Base-by-base conservation (phyloP, 2,888 invertebrate species). In the Chalcosyrphus nemorum region DNA sequence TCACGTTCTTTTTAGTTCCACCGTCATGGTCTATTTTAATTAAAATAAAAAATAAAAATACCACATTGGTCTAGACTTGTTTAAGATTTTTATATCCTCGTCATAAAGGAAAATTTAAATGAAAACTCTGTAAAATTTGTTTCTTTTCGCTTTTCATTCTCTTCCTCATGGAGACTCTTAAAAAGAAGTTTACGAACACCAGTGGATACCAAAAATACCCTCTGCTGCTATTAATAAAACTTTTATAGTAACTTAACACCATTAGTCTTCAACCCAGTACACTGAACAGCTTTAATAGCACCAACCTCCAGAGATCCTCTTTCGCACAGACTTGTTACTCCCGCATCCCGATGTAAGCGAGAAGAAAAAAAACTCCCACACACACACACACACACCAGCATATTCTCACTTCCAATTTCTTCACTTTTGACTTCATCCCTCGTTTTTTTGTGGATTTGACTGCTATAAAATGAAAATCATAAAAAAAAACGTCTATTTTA, bases 201-300 rank as follows among this genome's bases (percentile, higher is more conserved):
- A 19, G 57, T 41, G 75, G 47, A 56, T 47, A 47, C 35, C 5
- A 47, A 27, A 38, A 65, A 47, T 56, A 45, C 50, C 57, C 47
- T 57, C 65, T 65, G 47, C 66, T 50, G 63, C 19, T 19, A 63
- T 32, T 66, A 66, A 66, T 74, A 74, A 82, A 82, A 72, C 29
- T 78, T 78, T 84, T 84, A 70, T 70, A 75, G 63, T 59, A 57
- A 84, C 70, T 84, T 74, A 84, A 78, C 74, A 75, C 78, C 74
- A 84, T 78, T 78, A 84, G 78, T 84, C 78, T 74, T 56, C 70
- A 45, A 38, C 38, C 21, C 43, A 52, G 41, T 13, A 72, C 66
- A 82, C 78, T 38, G 56, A 63, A 56, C 57, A 38, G 65, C 65
- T 47, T 66, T 66, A 75, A 75, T 57, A 75, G 50, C 56, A 19